Evolutionary conservation across 2,113 vertebrate genomes (phyloP).

Genomic region (Saguinus midas): DNA sequence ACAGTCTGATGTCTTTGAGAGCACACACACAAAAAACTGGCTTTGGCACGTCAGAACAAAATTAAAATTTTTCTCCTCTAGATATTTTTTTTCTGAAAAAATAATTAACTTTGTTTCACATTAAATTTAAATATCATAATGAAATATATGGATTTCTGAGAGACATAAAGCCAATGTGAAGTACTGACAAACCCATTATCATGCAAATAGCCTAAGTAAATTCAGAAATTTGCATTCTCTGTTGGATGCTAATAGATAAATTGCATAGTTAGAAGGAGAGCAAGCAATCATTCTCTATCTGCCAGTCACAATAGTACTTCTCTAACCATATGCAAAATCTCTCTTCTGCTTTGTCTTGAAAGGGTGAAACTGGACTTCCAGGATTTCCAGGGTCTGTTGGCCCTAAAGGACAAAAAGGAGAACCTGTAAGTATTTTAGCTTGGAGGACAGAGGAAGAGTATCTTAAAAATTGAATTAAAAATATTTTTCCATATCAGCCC

Average conservation of each 20-base stretch:
- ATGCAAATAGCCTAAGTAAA: not conserved
- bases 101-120: conserved; percentile 23
- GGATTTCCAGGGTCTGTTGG: conserved; percentile 83
- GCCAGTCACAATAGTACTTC: not conserved
- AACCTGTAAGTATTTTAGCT: conserved; percentile 83
- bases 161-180: not conserved
- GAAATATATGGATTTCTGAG: conserved; percentile 32
- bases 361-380: conserved; percentile 86
- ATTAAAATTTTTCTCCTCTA: conserved; percentile 17
- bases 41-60: not conserved
- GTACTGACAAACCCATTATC: not conserved
- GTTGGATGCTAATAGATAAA: not conserved
- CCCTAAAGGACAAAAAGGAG: conserved; percentile 87
- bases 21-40: not conserved
- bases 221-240: not conserved
- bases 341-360: conserved; percentile 76
- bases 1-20: not conserved
- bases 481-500: not conserved
- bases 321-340: not conserved
- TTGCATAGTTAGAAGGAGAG: too few species aligned
- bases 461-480: not conserved
- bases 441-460: not conserved
- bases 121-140: conserved; percentile 47
- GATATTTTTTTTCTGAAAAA: conserved; percentile 33
- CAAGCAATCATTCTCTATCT: not conserved